phyloP scores from a whole-genome alignment of 2,113 vertebrate genomes.

The Rhinogobius similis region DNA sequence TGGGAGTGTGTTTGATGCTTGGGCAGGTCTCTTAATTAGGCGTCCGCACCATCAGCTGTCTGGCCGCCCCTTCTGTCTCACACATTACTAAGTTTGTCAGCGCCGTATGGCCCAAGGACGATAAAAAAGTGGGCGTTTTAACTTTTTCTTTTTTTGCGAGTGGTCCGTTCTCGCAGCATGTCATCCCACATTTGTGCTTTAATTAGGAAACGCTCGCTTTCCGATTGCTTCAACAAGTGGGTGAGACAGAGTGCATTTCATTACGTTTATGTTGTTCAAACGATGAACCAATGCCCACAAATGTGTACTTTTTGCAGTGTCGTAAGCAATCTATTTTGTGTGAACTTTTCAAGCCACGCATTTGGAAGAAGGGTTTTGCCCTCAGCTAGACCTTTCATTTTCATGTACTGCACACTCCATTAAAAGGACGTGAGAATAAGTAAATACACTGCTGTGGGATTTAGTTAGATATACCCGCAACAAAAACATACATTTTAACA shows the following conservation, averaged over 20 bases:
- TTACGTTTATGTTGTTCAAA: conserved; percentile 9
- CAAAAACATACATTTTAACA: conserved; percentile 43
- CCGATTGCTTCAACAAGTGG: conserved; percentile 43
- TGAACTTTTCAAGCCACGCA: conserved; percentile 49
- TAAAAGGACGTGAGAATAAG: conserved; percentile 74
- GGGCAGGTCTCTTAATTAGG: conserved; percentile 79
- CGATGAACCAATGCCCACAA: conserved; percentile 1
- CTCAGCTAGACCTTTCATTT: conserved; percentile 77
- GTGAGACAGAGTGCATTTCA: neutral
- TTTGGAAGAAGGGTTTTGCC: conserved; percentile 58
- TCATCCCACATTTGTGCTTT: conserved; percentile 34
- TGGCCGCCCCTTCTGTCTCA: conserved; percentile 63
- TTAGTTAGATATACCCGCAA: conserved; percentile 59
- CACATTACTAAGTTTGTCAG: conserved; percentile 67
- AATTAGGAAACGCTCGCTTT: conserved; percentile 13
- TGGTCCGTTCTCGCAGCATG: conserved; percentile 44
- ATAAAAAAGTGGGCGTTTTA: conserved; percentile 17
- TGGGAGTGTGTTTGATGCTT: conserved; percentile 70
- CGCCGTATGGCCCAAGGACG: conserved; percentile 51
- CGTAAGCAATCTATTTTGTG: conserved; percentile 43
- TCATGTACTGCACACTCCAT: conserved; percentile 67
- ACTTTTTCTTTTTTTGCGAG: conserved; percentile 39
- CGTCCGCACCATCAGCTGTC: conserved; percentile 70
- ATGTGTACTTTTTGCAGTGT: conserved; percentile 5
- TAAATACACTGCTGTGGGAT: conserved; percentile 73